Conservation (phyloP, 2,797 vertebrate species). For the Percopsis omiscomaycus region DNA sequence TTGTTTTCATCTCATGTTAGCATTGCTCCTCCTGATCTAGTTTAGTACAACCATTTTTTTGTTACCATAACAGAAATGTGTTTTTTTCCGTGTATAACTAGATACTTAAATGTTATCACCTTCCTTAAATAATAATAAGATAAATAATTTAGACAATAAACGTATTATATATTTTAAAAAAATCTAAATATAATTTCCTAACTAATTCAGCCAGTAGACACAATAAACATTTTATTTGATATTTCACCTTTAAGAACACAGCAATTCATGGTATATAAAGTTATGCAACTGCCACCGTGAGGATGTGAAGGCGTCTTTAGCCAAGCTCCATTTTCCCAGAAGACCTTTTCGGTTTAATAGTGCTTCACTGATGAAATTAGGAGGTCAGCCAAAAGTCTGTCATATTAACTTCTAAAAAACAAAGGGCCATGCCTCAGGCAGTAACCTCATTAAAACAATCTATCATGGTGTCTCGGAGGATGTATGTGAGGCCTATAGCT, state of each 20-base stretch:
- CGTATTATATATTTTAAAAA: too few relatives aligned
- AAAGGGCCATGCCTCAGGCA: slow-evolving; percentile 56
- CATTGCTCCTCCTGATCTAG: neutral
- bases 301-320: slow-evolving; percentile 50
- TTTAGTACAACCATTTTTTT: neutral
- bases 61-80: neutral
- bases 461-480: slow-evolving; percentile 50
- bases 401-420: slow-evolving; percentile 57
- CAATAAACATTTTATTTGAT: neutral
- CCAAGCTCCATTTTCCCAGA: slow-evolving; percentile 41
- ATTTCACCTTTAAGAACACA: neutral
- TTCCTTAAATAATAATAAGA: too few relatives aligned
- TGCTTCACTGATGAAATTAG: slow-evolving; percentile 76
- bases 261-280: slow-evolving; percentile 48
- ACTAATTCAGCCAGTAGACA: too few relatives aligned
- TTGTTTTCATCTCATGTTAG: slow-evolving; percentile 3
- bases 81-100: too few relatives aligned
- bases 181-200: too few relatives aligned
- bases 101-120: too few relatives aligned
- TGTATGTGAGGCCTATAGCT: slow-evolving; percentile 40
- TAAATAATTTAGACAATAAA: too few relatives aligned
- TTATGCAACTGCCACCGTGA: slow-evolving; percentile 49
- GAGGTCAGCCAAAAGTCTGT: slow-evolving; percentile 66
- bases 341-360: slow-evolving; percentile 63
- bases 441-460: slow-evolving; percentile 69